Conservation (phyloP, 2,888 invertebrate species). For the Phragmatobia fuliginosa region DNA sequence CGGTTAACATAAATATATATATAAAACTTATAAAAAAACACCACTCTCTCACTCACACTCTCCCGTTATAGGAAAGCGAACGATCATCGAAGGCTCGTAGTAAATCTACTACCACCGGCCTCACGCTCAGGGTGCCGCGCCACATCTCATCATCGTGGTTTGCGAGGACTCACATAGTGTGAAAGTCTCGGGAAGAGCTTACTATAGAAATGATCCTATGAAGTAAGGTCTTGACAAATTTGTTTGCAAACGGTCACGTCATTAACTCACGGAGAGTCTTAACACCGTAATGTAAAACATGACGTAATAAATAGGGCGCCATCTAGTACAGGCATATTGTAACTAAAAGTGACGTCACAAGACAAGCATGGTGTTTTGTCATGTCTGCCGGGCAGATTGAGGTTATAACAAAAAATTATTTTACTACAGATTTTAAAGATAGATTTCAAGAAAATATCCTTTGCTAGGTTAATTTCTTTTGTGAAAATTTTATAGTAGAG, state of each 20-base stretch:
- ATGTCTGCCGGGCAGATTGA: too few species aligned
- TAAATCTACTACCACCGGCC: conserved; percentile 43
- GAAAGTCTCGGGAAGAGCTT: conserved; percentile 59
- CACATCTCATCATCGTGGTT: conserved; percentile 59
- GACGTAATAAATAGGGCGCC: conserved; percentile 24
- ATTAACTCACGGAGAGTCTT: conserved; percentile 22
- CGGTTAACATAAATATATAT: too few species aligned
- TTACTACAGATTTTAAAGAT: too few species aligned
- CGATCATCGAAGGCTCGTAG: too few species aligned
- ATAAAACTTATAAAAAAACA: too few species aligned
- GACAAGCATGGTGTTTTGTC: too few species aligned
- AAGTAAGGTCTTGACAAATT: conserved; percentile 51
- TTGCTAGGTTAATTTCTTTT: too few species aligned
- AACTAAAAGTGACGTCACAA: background rate
- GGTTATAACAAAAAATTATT: too few species aligned
- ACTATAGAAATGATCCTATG: conserved; percentile 61
- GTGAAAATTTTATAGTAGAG: too few species aligned
- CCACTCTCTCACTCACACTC: too few species aligned
- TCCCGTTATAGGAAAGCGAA: too few species aligned
- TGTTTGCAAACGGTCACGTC: conserved; percentile 11
- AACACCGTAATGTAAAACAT: conserved; percentile 24
- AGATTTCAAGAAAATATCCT: too few species aligned
- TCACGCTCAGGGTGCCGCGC: conserved; percentile 56
- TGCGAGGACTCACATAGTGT: conserved; percentile 50
- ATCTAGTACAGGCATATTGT: conserved; percentile 24